phyloP scores from a whole-genome alignment of 2,797 vertebrate genomes.

The Tarsius wallacei region DNA sequence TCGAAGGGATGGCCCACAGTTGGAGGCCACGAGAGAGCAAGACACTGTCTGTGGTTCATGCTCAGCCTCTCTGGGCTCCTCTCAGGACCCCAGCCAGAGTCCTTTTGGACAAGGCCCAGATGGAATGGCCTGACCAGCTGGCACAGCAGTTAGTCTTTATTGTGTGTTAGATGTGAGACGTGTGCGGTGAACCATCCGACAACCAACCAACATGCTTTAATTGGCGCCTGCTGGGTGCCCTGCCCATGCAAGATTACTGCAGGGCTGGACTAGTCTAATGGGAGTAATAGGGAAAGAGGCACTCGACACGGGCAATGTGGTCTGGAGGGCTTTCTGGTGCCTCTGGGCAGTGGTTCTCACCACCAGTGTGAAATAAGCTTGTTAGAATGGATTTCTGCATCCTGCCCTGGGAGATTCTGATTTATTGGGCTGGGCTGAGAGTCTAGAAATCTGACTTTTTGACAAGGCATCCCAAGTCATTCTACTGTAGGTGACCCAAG shows the following conservation, averaged over 20 bases:
- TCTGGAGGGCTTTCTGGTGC: not conserved
- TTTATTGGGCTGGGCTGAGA: not conserved
- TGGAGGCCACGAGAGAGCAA: not conserved
- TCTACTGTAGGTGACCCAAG: not conserved
- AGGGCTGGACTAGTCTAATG: not conserved
- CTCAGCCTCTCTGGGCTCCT: not conserved
- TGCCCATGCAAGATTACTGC: not conserved
- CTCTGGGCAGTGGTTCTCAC: not conserved
- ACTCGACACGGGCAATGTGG: fast-evolving
- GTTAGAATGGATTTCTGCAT: not conserved
- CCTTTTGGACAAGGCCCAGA: constrained; percentile 63
- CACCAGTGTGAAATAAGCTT: not conserved
- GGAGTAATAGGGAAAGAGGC: not conserved
- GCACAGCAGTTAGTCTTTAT: constrained; percentile 30
- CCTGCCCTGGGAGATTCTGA: not conserved
- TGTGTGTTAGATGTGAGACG: constrained; percentile 53
- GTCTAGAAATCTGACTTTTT: not conserved
- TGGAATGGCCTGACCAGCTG: constrained; percentile 66
- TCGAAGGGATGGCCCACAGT: constrained; percentile 33
- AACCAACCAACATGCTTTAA: constrained; percentile 60
- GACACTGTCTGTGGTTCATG: not conserved
- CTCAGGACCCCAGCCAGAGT: constrained; percentile 17
- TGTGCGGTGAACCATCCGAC: constrained; percentile 69
- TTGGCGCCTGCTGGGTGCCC: constrained; percentile 62
- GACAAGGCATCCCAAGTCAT: not conserved